Base-by-base conservation (phyloP, 2,113 vertebrate species). In the Lates calcarifer region DNA sequence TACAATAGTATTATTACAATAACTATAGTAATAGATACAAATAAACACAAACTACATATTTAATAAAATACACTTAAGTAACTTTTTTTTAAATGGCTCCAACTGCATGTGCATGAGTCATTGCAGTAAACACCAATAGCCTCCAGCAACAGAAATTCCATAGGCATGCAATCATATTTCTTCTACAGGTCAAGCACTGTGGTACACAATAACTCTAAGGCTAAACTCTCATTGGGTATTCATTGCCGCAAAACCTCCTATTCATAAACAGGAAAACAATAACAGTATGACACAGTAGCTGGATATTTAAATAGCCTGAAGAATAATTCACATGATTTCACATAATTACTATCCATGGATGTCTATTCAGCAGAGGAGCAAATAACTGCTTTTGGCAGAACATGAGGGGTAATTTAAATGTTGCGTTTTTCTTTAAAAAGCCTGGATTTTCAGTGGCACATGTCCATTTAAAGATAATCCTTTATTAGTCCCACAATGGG, bases 321-420 rank as follows among this genome's bases (percentile, higher is more conserved):
- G 84, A 87, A 81, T 39, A 85, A 74, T 51, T 79, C 75, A 35
- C 49, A 76, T 70, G 79, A 82, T 86, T 88, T 89, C 75, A 87
- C 60, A 77, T 81, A 89, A 88, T 87, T 87, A 82, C 78, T 53
- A 62, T 75, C 72, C 74, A 70, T 72, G 58, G 53, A 71, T 67
- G 82, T 81, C 58, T 74, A 49, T 78, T 81, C 72, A 86, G 83
- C 75, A 72, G 15, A 55, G 31, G 37, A 68, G 49, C 28, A 76
- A 90, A 77, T 72, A 47, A 84, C 29, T 45, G 67, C 45, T 55
- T 4, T 10, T 66, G 71, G 74, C 31, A 79, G 20, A 64, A 58
- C 22, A 71, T 28, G 11, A 61, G 24, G 39, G 51, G 20, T 22
- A 41, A 81, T 74, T 71, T 24, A 79, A 83, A 81, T 53, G 37